Evolutionary conservation across 2,113 vertebrate species (phyloP).

Genomic region (Labeo rohita): DNA sequence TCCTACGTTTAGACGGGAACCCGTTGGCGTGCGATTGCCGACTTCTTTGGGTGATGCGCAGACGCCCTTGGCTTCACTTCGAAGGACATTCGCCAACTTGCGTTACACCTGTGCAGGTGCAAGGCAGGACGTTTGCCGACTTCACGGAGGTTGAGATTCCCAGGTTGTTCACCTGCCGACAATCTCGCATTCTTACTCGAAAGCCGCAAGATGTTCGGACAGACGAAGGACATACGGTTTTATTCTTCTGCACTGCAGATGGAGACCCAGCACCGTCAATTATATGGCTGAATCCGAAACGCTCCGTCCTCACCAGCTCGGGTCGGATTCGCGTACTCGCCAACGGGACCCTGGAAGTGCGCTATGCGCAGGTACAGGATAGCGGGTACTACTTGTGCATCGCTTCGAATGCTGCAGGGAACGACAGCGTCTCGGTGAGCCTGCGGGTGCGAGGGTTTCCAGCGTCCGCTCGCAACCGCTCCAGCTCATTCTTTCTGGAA

Average conservation of each 20-base stretch:
- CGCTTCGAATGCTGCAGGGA: slow-evolving; percentile 83
- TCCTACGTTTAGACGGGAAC: slow-evolving; percentile 81
- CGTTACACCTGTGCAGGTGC: slow-evolving; percentile 68
- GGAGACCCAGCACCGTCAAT: slow-evolving; percentile 81
- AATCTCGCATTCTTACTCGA: slow-evolving; percentile 73
- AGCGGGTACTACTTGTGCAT: slow-evolving; percentile 81
- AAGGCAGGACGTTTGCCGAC: slow-evolving; percentile 75
- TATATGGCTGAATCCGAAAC: slow-evolving; percentile 79
- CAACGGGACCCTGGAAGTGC: slow-evolving; percentile 84
- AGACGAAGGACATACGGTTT: slow-evolving; percentile 78
- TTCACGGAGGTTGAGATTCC: slow-evolving; percentile 74
- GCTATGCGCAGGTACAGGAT: slow-evolving; percentile 79
- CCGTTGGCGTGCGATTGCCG: slow-evolving; percentile 87
- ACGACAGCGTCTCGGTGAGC: slow-evolving; percentile 75
- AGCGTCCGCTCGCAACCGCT: slow-evolving; percentile 61
- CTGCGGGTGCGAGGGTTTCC: slow-evolving; percentile 74
- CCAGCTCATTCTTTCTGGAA: slow-evolving; percentile 55
- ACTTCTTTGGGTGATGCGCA: slow-evolving; percentile 81
- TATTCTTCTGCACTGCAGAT: slow-evolving; percentile 79
- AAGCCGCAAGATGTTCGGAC: slow-evolving; percentile 69
- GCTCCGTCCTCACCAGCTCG: slow-evolving; percentile 59
- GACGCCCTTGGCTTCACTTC: slow-evolving; percentile 71
- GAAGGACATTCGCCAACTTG: slow-evolving; percentile 73
- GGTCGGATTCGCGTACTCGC: slow-evolving; percentile 77
- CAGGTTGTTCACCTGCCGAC: slow-evolving; percentile 79